Evolutionary conservation across 2,797 vertebrate species (phyloP), one percentile per base, ranked within the genome.

Genomic region (Gymnothorax javanicus): DNA sequence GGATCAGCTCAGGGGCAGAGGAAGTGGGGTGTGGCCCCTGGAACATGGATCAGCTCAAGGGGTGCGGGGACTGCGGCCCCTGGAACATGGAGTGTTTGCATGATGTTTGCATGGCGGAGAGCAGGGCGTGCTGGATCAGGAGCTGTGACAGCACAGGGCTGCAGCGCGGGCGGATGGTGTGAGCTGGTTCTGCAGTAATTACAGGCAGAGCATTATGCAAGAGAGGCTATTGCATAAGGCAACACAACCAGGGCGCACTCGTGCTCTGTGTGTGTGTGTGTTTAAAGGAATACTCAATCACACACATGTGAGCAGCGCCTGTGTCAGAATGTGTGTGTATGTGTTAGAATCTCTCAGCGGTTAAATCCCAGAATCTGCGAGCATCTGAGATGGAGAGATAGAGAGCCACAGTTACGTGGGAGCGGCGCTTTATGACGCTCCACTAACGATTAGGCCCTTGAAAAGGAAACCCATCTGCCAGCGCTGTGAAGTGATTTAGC

Each of bases 171-270:
- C 27, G 93, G 92, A 93, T 92, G 92, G 92, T 90, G 90, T 93
- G 93, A 83, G 93, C 91, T 92, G 93, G 93, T 85, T 71, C 93
- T 91, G 94, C 92, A 93, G 94, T 95, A 95, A 95, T 95, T 93
- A 94, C 94, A 94, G 93, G 90, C 93, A 93, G 92, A 93, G 93
- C 91, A 94, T 95, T 96, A 95, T 94, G 92, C 94, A 95, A 95
- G 91, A 89, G 91, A 88, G 90, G 93, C 89, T 50, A 94, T 95
- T 95, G 95, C 94, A 91, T 95, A 94, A 95, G 94, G 90, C 86
- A 92, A 90, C 91, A 91, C 93, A 92, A 92, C 94, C 94, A 59
- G 33, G 33, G 33, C 27, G 52, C 90, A 90, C 89, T 91, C 93
- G 90, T 92, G 92, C 91, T 93, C 94, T 43, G 33, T 43, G 33